Evolutionary conservation across 2,888 invertebrate species (phyloP), one percentile per base, ranked within the genome.

Genomic region (Phania funesta): DNA sequence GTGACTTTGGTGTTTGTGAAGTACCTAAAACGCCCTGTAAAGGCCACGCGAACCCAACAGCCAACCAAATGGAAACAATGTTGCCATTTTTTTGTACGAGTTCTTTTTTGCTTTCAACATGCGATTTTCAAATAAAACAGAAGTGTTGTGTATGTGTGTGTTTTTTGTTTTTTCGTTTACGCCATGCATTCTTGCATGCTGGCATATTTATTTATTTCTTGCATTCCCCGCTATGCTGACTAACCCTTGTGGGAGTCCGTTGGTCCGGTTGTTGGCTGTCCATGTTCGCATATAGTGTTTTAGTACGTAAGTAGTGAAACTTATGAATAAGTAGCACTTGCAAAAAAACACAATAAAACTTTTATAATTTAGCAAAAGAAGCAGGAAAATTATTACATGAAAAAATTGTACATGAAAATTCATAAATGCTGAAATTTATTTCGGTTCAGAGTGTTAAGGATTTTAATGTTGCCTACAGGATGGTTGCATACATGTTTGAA

Each of bases 81-180:
- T 77, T 81, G 71, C 73, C 62, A 62, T 62, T 68, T 81, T 80
- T 76, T 81, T 16, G 48, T 52, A 78, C 38, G 46, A n/a, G 70
- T 70, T 75, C 13, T 74, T 70, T 70, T 71, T n/a, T n/a, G n/a
- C n/a, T n/a, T n/a, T 3, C 52, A 71, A 54, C 82, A 82, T 75
- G 82, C 82, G 71, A 82, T 75, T 78, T 82, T 78, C 70, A 82
- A 78, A 82, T 82, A 75, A 78, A 78, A 75, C 52, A 58, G 44
- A 68, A 68, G 35, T 77, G 65, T 73, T 11, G 52, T 38, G 67
- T 26, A 9, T n/a, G n/a, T n/a, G n/a, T n/a, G n/a, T n/a, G 29
- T 20, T 41, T 71, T 32, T 22, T 2, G 5, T 16, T 54, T 48
- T 52, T 50, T 35, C n/a, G 38, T 20, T 26, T 26, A 13, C 13